Conservation (phyloP, 2,113 vertebrate species). For the Ia io region DNA sequence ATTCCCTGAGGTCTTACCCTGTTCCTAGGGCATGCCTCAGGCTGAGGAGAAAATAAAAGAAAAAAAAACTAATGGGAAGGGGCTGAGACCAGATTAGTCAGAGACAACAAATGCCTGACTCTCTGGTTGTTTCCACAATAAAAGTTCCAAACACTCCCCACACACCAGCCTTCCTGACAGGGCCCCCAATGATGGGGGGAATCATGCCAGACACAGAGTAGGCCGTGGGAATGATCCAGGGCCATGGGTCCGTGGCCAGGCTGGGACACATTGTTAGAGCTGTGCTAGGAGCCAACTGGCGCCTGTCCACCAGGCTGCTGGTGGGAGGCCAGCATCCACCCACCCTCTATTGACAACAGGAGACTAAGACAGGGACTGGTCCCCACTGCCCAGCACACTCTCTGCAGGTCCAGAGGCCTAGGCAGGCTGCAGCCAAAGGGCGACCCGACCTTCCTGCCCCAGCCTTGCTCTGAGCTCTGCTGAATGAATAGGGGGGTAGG, state of each 20-base stretch:
- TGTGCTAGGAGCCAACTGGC: conserved; percentile 52
- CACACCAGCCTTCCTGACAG: background rate
- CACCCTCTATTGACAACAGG: conserved; percentile 3
- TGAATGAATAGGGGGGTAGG: background rate
- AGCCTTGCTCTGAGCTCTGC: background rate
- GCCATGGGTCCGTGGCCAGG: background rate
- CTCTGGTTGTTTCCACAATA: background rate
- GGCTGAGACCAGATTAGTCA: background rate
- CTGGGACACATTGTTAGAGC: conserved; percentile 44
- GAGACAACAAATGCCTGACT: background rate
- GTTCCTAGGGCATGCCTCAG: background rate
- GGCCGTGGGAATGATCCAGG: conserved; percentile 51
- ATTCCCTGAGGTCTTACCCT: background rate
- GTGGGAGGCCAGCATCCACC: background rate
- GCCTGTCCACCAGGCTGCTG: conserved; percentile 21
- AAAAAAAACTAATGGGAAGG: background rate
- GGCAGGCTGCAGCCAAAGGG: background rate
- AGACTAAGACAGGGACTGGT: background rate
- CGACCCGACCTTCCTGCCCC: background rate
- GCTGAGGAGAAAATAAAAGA: background rate
- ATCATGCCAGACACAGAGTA: background rate
- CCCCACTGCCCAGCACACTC: background rate
- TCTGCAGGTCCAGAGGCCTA: background rate
- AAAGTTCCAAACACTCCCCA: background rate
- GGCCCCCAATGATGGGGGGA: background rate